phyloP scores from a whole-genome alignment of 2,113 vertebrate genomes.

The Antennarius striatus region DNA sequence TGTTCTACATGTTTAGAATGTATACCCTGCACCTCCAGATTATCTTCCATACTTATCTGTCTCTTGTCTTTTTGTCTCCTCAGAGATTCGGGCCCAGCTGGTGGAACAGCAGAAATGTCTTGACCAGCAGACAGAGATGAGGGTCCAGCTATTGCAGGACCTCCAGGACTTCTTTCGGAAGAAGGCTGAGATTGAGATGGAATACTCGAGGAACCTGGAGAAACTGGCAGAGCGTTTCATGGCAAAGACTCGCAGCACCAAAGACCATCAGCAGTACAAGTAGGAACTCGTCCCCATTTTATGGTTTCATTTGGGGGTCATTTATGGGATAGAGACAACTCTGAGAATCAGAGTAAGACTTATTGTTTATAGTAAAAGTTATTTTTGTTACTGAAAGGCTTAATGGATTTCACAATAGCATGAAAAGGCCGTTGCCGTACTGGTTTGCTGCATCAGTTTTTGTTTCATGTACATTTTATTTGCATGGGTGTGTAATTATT shows the following conservation, averaged over 20 bases:
- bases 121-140: conserved; percentile 97
- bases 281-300: conserved; percentile 62
- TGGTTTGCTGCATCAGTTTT: too few species aligned
- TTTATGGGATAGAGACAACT: background rate
- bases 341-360: background rate
- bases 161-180: conserved; percentile 99
- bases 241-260: conserved; percentile 98
- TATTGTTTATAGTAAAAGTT: too few species aligned
- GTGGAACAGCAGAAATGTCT: conserved; percentile 98
- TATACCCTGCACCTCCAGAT: background rate
- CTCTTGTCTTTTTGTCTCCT: conserved; percentile 37
- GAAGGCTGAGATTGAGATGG: conserved; percentile 97
- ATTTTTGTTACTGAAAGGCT: too few species aligned
- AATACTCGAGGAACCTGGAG: conserved; percentile 97
- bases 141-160: conserved; percentile 96
- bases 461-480: too few species aligned
- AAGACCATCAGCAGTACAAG: conserved; percentile 99
- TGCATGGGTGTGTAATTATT: too few species aligned
- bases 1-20: background rate
- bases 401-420: too few species aligned
- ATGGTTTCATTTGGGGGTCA: background rate
- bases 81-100: conserved; percentile 95
- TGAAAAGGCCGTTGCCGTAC: too few species aligned
- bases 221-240: conserved; percentile 98
- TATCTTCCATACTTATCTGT: conserved; percentile 6